Conservation (phyloP, 2,888 invertebrate species). For the Brachypalpus laphriformis region DNA sequence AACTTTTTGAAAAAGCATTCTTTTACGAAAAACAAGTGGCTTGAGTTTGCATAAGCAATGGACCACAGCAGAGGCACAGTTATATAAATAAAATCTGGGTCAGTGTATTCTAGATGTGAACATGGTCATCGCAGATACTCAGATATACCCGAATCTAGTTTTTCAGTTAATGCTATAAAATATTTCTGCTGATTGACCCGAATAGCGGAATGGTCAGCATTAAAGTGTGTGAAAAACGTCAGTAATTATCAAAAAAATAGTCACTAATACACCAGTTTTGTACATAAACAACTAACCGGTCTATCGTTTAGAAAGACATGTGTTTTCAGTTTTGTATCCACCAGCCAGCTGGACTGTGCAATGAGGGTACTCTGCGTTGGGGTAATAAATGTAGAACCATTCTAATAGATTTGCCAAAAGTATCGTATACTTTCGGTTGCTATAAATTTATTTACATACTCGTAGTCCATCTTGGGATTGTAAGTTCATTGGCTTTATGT, state of each 20-base stretch:
- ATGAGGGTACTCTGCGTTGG: neutral
- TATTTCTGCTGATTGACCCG: neutral
- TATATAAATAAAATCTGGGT: constrained; percentile 42
- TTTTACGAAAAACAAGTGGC: neutral
- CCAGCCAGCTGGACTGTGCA: neutral
- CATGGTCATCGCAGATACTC: neutral
- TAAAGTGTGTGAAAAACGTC: neutral
- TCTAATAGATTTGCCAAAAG: neutral
- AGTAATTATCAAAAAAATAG: neutral
- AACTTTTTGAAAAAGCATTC: neutral
- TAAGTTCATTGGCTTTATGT: neutral
- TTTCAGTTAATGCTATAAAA: constrained; percentile 7
- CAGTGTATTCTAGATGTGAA: constrained; percentile 27
- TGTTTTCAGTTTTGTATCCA: neutral
- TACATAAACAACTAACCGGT: neutral
- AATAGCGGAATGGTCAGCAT: neutral
- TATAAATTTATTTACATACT: no score
- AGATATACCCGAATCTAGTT: neutral
- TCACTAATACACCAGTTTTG: neutral
- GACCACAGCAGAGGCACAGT: constrained; percentile 19
- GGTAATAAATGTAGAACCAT: neutral
- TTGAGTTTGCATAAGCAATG: constrained; percentile 5
- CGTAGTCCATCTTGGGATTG: no score
- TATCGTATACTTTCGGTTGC: no score
- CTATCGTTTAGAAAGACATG: neutral